Evolutionary conservation across 2,888 invertebrate genomes (phyloP).

Genomic region (Helleia helle): DNA sequence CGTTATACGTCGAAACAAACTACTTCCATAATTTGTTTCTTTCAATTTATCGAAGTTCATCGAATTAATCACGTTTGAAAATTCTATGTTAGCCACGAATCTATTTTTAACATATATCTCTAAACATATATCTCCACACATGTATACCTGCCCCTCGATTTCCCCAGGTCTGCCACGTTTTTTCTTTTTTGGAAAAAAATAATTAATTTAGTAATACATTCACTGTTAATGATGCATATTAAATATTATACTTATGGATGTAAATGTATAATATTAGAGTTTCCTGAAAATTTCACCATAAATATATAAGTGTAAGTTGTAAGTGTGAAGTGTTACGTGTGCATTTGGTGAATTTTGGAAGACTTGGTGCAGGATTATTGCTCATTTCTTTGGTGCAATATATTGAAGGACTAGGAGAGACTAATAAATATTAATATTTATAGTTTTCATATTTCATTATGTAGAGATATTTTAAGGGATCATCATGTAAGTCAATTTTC

Average conservation of each 20-base stretch:
- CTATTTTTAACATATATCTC: conserved; percentile 61
- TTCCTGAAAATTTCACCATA: neutral
- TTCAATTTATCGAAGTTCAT: conserved; percentile 14
- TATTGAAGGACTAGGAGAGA: too few species aligned
- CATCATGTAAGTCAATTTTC: too few species aligned
- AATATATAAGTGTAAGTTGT: conserved; percentile 4
- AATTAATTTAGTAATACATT: conserved; percentile 64
- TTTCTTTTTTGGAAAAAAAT: conserved; percentile 75
- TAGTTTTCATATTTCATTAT: too few species aligned
- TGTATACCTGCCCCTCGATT: conserved; percentile 81
- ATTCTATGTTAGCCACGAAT: conserved; percentile 69
- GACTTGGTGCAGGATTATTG: too few species aligned
- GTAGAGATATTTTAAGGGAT: too few species aligned
- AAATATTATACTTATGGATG: conserved; percentile 28
- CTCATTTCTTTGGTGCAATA: too few species aligned
- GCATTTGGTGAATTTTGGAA: neutral
- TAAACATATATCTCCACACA: conserved; percentile 69
- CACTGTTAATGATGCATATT: conserved; percentile 53
- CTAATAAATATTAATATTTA: too few species aligned
- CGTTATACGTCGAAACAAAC: conserved; percentile 20
- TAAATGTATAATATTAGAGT: conserved; percentile 10
- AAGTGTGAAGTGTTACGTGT: conserved; percentile 5
- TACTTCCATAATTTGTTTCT: conserved; percentile 24
- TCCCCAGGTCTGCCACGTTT: conserved; percentile 85
- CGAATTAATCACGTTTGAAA: conserved; percentile 55